Percentiles rank a stretch among this genome's conserved stretches.
These are phyloP conservation scores for Drosophila leontia DNA, from an alignment of 1,140 invertebrate species.

Conservation along the genomic window DNA sequence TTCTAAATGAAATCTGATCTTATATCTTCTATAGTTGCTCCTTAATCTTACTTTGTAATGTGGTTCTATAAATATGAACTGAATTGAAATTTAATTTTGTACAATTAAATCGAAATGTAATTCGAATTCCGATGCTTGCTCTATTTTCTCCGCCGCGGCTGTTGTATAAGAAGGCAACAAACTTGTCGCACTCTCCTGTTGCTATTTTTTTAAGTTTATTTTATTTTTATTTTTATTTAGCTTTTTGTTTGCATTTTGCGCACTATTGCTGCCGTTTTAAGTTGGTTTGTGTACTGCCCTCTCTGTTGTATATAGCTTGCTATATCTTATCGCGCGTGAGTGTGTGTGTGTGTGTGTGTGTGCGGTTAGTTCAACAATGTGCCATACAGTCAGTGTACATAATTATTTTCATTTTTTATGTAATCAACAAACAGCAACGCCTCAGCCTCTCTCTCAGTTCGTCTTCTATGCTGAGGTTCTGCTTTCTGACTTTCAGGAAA, in stretches of 20 bases:
- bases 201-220: slow-evolving; percentile 45
- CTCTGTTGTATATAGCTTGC: slow-evolving; percentile 11
- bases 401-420: slow-evolving; percentile 81
- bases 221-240: slow-evolving; percentile 49
- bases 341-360: slow-evolving; percentile 19
- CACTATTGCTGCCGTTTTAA: slow-evolving; percentile 46
- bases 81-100: neutral
- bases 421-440: slow-evolving; percentile 71
- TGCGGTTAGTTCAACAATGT: slow-evolving; percentile 36
- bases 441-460: slow-evolving; percentile 37
- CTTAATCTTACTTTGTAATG: neutral
- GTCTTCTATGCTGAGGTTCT: slow-evolving; percentile 53
- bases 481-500: slow-evolving; percentile 40
- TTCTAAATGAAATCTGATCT: neutral
- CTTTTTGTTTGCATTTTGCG: slow-evolving; percentile 73
- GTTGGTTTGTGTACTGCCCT: slow-evolving; percentile 18
- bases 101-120: slow-evolving; percentile 20
- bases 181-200: slow-evolving; percentile 46
- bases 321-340: slow-evolving; percentile 67
- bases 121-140: slow-evolving; percentile 31
- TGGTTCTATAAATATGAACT: slow-evolving; percentile 1
- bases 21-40: neutral
- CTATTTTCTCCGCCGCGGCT: slow-evolving; percentile 30
- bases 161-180: slow-evolving; percentile 64
- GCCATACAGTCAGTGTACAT: slow-evolving; percentile 54